A percentile compares a stretch with the other conserved stretches of the same genome.
Conservation (phyloP, 2,113 vertebrate species). For the Pollimyrus isidori region DNA sequence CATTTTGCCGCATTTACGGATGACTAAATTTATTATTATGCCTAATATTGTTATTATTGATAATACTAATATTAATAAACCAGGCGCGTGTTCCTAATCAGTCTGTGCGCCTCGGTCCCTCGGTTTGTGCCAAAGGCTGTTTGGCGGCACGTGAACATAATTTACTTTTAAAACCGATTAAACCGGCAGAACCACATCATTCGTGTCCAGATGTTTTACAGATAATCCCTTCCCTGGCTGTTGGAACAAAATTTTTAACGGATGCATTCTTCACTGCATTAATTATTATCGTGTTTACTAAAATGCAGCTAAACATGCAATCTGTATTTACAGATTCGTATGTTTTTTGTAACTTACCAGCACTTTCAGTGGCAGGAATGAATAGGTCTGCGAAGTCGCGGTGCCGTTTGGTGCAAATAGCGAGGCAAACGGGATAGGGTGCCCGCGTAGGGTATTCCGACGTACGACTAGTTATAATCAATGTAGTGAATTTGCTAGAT, state of each 20-base stretch:
- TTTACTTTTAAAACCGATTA: constrained; percentile 1
- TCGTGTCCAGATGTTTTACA: not conserved
- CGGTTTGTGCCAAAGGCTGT: not conserved
- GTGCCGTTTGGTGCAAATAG: not conserved
- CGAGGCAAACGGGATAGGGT: not conserved
- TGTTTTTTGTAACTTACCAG: not conserved
- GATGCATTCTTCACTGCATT: not conserved
- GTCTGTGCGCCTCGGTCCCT: not conserved
- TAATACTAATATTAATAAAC: not conserved
- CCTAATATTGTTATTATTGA: not conserved
- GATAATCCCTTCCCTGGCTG: not conserved
- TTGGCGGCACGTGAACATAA: not conserved
- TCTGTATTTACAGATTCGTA: not conserved
- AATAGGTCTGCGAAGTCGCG: not conserved
- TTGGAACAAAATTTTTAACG: not conserved
- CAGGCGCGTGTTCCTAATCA: not conserved
- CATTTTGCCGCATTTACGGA: not conserved
- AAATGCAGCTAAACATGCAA: not conserved
- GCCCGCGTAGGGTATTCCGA: not conserved
- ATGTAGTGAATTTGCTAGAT: not conserved
- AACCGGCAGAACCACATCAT: not conserved
- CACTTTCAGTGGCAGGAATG: not conserved
- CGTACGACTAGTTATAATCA: not conserved
- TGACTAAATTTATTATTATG: not conserved
- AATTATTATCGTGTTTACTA: not conserved